phyloP scores from a whole-genome alignment of 2,888 invertebrate genomes.

The Drosophila colorata region DNA sequence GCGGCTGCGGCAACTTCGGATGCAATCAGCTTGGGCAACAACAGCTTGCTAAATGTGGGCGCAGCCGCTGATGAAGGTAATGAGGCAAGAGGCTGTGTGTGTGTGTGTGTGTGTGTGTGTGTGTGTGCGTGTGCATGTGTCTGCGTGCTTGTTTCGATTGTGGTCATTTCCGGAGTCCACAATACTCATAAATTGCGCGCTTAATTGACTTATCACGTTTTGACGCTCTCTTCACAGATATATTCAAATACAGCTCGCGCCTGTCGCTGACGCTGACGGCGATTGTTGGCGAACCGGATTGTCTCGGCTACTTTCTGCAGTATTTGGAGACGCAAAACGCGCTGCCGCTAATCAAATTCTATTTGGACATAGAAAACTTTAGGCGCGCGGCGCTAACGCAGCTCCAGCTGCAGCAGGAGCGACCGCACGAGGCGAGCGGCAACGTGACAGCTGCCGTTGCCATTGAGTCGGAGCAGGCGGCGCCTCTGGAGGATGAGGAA shows the following conservation, averaged over 20 bases:
- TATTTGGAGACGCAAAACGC: conserved; percentile 92
- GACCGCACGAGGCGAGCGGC: conserved; percentile 5
- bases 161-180: conserved; percentile 27
- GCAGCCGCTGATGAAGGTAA: conserved; percentile 66
- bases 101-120: conserved; percentile 17
- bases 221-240: conserved; percentile 60
- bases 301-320: conserved; percentile 93
- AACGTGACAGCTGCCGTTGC: not conserved
- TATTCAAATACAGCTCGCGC: conserved; percentile 85
- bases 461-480: conserved; percentile 6
- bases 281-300: conserved; percentile 91
- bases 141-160: conserved; percentile 6
- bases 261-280: conserved; percentile 91
- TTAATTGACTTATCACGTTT: conserved; percentile 38
- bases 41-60: conserved; percentile 58
- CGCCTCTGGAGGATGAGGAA: conserved; percentile 31
- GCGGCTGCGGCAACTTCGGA: conserved; percentile 38
- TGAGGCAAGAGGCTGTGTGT: conserved; percentile 18
- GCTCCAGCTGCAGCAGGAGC: conserved; percentile 69
- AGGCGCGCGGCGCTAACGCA: conserved; percentile 84
- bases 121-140: not conserved
- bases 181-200: conserved; percentile 25
- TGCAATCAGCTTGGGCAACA: conserved; percentile 62
- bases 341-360: conserved; percentile 89
- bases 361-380: conserved; percentile 91